Evolutionary conservation across 2,888 invertebrate genomes (phyloP).

Genomic region (Kuschelorhynchus macadamiae): DNA sequence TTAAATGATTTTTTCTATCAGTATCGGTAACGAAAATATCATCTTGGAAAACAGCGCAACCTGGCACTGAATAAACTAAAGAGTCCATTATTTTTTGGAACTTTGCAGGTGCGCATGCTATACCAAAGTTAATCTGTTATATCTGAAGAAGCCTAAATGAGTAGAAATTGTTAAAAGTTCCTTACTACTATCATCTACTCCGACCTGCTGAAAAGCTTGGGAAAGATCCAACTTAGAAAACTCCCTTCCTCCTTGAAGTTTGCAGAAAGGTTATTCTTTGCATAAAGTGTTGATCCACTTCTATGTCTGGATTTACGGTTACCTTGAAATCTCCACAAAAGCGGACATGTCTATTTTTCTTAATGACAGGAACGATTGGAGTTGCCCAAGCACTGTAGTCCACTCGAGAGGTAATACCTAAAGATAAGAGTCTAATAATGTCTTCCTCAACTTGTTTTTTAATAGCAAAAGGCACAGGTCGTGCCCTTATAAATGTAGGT

Average conservation of each 20-base stretch:
- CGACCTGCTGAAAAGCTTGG: slow-evolving; percentile 28
- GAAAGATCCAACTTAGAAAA: slow-evolving; percentile 51
- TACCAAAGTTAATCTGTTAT: slow-evolving; percentile 45
- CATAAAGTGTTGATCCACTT: slow-evolving; percentile 55
- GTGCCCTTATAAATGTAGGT: neutral
- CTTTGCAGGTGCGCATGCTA: slow-evolving; percentile 1
- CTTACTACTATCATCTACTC: slow-evolving; percentile 31
- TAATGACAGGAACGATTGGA: slow-evolving; percentile 17
- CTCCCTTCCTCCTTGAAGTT: slow-evolving; percentile 51
- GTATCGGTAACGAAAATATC: no score
- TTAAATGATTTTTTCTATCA: no score
- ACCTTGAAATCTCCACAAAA: slow-evolving; percentile 53
- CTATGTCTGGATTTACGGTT: slow-evolving; percentile 55
- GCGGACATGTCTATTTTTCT: slow-evolving; percentile 42
- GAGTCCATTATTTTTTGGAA: slow-evolving; percentile 13
- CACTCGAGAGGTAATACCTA: slow-evolving; percentile 37
- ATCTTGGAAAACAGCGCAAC: no score
- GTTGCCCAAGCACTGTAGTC: slow-evolving; percentile 39
- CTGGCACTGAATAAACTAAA: no score
- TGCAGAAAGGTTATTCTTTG: slow-evolving; percentile 53
- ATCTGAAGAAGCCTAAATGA: slow-evolving; percentile 56
- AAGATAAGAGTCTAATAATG: slow-evolving; percentile 7
- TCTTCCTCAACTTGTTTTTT: slow-evolving; percentile 27
- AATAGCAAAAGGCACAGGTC: slow-evolving; percentile 26
- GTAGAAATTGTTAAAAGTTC: slow-evolving; percentile 45